A percentile compares a stretch with the other conserved stretches of the same genome.
Conservation (phyloP, 1,140 invertebrate species). For the Mylabris phalerata region DNA sequence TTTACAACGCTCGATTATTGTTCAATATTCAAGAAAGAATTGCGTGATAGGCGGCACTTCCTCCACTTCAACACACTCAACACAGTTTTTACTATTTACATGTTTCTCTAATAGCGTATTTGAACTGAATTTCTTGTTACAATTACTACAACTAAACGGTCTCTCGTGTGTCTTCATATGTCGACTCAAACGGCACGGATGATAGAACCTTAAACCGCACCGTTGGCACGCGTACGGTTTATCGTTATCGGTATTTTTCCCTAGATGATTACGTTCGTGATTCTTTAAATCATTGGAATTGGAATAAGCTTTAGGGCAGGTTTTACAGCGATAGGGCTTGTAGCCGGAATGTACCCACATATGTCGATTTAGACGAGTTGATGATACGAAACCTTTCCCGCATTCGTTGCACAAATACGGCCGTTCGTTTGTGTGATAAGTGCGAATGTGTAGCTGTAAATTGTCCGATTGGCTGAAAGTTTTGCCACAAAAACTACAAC, state of each 20-base stretch:
- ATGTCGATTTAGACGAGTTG: constrained; percentile 34
- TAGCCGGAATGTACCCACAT: constrained; percentile 38
- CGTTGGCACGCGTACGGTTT: constrained; percentile 30
- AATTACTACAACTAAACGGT: constrained; percentile 22
- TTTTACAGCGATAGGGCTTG: constrained; percentile 34
- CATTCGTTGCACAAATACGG: constrained; percentile 62
- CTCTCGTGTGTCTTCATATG: constrained; percentile 32
- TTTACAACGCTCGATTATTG: too few relatives aligned
- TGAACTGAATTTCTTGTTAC: constrained; percentile 25
- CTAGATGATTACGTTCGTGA: constrained; percentile 29
- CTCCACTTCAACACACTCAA: constrained; percentile 5
- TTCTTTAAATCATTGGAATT: constrained; percentile 34
- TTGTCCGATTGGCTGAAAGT: constrained; percentile 36
- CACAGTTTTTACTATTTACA: constrained; percentile 19
- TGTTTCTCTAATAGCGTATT: constrained; percentile 25
- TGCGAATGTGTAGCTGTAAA: constrained; percentile 35
- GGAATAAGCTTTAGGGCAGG: constrained; percentile 35
- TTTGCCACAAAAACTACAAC: constrained; percentile 34
- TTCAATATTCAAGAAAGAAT: constrained; percentile 6
- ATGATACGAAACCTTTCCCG: constrained; percentile 47
- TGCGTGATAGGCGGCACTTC: constrained; percentile 6
- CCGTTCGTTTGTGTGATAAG: constrained; percentile 57
- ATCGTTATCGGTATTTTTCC: constrained; percentile 21
- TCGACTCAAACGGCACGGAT: constrained; percentile 30
- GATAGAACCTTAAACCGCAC: constrained; percentile 35